Conservation (phyloP, 2,113 vertebrate species). For the Gymnobelideus leadbeateri region DNA sequence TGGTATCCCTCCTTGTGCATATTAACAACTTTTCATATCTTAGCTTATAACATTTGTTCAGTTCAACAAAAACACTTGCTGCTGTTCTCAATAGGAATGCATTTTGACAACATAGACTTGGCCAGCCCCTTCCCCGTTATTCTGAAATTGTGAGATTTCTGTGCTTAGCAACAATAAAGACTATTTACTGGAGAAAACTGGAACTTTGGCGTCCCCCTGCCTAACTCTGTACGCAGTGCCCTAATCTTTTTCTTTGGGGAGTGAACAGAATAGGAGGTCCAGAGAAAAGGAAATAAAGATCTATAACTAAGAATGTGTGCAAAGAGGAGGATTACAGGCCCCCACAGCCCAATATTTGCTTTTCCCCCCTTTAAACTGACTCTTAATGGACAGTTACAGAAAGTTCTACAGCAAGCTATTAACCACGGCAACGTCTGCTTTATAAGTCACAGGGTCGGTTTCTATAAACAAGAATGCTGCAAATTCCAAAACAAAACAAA, state of each 20-base stretch:
- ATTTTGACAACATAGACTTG: background rate
- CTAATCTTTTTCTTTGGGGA: background rate
- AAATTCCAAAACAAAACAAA: background rate
- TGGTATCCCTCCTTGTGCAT: conserved; percentile 37
- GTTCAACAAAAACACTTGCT: background rate
- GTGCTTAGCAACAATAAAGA: background rate
- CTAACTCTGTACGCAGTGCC: background rate
- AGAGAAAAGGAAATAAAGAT: conserved; percentile 34
- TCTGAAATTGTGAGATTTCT: background rate
- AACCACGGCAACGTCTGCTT: conserved; percentile 14
- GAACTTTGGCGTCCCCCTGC: background rate
- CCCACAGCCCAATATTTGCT: background rate
- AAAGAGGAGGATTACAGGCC: background rate
- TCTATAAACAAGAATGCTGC: background rate
- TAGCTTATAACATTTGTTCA: background rate
- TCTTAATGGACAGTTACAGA: conserved; percentile 26
- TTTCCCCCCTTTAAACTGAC: conserved; percentile 14
- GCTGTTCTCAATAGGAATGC: conserved; percentile 33
- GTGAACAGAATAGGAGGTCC: background rate
- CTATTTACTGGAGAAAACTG: background rate
- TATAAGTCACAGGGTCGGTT: background rate
- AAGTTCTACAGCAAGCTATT: conserved; percentile 33
- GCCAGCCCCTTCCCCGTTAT: background rate
- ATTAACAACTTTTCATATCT: conserved; percentile 29
- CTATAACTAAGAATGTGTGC: conserved; percentile 1